Conservation (phyloP, 2,113 vertebrate genomes). For the Hyperopisus bebe region DNA sequence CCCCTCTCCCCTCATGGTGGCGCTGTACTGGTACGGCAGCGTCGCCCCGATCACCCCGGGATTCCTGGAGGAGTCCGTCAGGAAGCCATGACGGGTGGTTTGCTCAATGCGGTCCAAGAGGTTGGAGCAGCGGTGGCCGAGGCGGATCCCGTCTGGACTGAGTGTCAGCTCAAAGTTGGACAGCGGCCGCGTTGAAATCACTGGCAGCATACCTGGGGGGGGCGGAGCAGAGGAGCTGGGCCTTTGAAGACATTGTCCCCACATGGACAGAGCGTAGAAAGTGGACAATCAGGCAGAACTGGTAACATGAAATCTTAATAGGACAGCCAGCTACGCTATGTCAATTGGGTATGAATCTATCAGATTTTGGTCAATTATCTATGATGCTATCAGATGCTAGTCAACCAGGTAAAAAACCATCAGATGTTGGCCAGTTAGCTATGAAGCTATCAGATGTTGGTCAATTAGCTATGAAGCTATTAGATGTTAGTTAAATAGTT, state of each 20-base stretch:
- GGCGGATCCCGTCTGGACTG: conserved; percentile 67
- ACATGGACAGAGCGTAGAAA: not conserved
- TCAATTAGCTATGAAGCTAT: too few relatives aligned
- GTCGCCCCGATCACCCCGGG: conserved; percentile 62
- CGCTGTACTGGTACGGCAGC: conserved; percentile 64
- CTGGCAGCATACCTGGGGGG: conserved; percentile 59
- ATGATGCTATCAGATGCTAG: too few relatives aligned
- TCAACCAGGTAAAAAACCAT: too few relatives aligned
- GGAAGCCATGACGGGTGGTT: conserved; percentile 65
- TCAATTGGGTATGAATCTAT: not conserved
- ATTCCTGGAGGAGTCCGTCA: conserved; percentile 61
- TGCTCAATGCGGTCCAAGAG: conserved; percentile 65
- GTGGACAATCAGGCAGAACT: not conserved
- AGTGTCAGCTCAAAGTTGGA: conserved; percentile 74
- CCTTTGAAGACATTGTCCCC: not conserved
- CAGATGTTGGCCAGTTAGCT: too few relatives aligned
- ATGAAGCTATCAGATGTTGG: too few relatives aligned
- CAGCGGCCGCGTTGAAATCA: conserved; percentile 69
- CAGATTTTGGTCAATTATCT: not conserved
- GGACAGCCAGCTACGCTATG: not conserved
- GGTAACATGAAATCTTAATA: not conserved
- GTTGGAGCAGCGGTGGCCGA: conserved; percentile 71
- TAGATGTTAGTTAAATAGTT: too few relatives aligned
- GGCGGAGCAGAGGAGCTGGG: not conserved
- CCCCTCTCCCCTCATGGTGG: conserved; percentile 51